A percentile compares a stretch with the other conserved stretches of the same genome.
phyloP scores from a whole-genome alignment of 1,140 invertebrate genomes.

The Platorchestia sp. region DNA sequence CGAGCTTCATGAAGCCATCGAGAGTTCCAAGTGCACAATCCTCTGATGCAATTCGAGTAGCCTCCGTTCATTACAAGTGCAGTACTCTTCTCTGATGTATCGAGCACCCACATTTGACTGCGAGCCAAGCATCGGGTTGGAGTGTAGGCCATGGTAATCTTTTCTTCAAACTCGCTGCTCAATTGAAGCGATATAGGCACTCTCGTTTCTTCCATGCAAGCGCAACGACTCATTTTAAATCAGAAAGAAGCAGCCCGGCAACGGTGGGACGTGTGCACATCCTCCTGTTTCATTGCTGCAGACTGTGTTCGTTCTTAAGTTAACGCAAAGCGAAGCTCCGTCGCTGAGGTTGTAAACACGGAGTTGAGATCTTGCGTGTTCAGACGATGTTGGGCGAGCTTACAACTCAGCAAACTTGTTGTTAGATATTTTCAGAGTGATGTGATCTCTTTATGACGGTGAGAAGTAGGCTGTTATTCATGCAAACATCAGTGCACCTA shows the following conservation, averaged over 20 bases:
- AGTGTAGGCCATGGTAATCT: neutral
- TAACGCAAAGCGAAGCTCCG: neutral
- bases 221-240: neutral
- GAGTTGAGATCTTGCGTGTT: neutral
- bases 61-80: neutral
- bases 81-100: neutral
- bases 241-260: neutral
- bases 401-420: neutral
- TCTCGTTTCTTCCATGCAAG: neutral
- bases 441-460: neutral
- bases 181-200: neutral
- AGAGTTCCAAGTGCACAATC: conserved; percentile 29
- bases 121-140: neutral
- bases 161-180: neutral
- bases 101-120: neutral
- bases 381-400: neutral
- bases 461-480: neutral
- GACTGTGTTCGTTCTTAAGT: neutral
- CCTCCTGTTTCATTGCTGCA: neutral
- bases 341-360: neutral
- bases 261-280: neutral
- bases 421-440: too few species aligned
- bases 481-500: neutral
- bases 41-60: neutral
- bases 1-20: conserved; percentile 36